Conservation (phyloP, 2,113 vertebrate genomes). For the Donacobius atricapilla region DNA sequence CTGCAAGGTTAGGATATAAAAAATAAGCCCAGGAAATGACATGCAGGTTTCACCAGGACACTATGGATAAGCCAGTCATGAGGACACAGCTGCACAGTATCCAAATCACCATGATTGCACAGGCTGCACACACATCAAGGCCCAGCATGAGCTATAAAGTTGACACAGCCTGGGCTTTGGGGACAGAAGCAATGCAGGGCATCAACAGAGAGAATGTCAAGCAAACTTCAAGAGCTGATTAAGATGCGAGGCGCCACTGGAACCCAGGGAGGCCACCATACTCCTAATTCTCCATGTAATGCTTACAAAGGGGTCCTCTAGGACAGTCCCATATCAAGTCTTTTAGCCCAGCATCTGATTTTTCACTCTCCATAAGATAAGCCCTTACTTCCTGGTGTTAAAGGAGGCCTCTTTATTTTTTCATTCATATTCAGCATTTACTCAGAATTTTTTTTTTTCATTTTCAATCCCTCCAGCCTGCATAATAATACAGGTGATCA, state of each 20-base stretch:
- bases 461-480: not conserved
- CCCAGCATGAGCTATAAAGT: not conserved
- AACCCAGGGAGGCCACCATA: not conserved
- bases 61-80: not conserved
- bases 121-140: not conserved
- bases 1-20: not conserved
- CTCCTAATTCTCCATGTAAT: not conserved
- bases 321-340: not conserved
- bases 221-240: not conserved
- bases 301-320: not conserved
- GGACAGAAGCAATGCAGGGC: not conserved
- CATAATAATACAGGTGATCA: not conserved
- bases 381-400: not conserved
- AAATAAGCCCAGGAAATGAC: not conserved
- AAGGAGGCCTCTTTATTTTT: not conserved
- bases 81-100: not conserved
- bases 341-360: not conserved
- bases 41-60: fast-evolving
- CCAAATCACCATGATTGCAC: fast-evolving
- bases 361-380: not conserved
- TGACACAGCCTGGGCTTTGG: fast-evolving
- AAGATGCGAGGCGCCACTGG: not conserved
- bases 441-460: not conserved
- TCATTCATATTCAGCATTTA: not conserved
- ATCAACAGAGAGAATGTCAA: fast-evolving